These are phyloP conservation scores for Bellardia pandia DNA, from an alignment of 2,888 invertebrate genomes.

Conservation along the genomic window DNA sequence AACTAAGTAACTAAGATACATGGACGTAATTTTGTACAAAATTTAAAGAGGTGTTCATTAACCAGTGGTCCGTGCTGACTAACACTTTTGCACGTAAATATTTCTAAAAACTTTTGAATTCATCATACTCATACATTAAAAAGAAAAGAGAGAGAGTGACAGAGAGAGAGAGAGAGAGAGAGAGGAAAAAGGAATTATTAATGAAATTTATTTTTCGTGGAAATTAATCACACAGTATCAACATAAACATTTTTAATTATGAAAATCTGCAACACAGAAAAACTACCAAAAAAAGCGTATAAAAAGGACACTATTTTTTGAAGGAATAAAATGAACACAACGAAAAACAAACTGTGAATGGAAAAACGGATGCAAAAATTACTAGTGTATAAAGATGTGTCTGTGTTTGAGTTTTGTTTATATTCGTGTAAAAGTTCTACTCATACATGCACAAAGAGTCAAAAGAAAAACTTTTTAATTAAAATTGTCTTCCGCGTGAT, in stretches of 20 bases:
- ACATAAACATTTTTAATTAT: conserved; percentile 72
- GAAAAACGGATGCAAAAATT: conserved; percentile 22
- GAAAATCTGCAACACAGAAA: conserved; percentile 56
- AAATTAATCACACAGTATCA: conserved; percentile 69
- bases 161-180: neutral
- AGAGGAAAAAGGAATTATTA: conserved; percentile 28
- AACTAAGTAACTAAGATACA: no score
- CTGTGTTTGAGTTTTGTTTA: conserved; percentile 27
- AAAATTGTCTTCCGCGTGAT: conserved; percentile 76
- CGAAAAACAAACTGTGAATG: conserved; percentile 46
- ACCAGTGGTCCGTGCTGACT: neutral
- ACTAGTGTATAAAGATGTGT: conserved; percentile 5
- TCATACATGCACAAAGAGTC: conserved; percentile 59
- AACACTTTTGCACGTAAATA: conserved; percentile 6
- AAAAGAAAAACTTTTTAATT: conserved; percentile 81
- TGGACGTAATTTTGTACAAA: no score
- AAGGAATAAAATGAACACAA: neutral
- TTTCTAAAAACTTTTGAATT: conserved; percentile 19
- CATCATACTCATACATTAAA: neutral
- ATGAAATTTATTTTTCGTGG: conserved; percentile 66
- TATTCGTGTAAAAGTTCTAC: conserved; percentile 71
- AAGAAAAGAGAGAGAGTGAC: neutral
- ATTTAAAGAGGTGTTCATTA: no score
- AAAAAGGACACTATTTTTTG: conserved; percentile 65
- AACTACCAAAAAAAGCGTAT: conserved; percentile 26